Evolutionary conservation across 2,797 vertebrate genomes (phyloP).

Genomic region (Pagetopsis macropterus): DNA sequence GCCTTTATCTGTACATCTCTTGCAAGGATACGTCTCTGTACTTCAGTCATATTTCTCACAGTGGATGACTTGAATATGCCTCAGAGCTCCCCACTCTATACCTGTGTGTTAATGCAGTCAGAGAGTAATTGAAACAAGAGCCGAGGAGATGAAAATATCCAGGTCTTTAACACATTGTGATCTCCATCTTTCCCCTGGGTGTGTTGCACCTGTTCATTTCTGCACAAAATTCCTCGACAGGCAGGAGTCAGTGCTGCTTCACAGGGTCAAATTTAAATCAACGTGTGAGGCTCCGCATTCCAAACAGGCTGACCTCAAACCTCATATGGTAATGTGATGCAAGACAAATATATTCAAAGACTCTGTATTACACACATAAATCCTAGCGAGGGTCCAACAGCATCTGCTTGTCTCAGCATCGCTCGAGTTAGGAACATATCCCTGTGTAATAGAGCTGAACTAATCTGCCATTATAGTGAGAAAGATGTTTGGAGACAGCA

Average conservation of each 20-base stretch:
- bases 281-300: slow-evolving; percentile 42
- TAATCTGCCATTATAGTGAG: slow-evolving; percentile 22
- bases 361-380: slow-evolving; percentile 11
- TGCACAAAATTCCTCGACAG: slow-evolving; percentile 28
- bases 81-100: not conserved
- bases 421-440: not conserved
- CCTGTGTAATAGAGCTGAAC: slow-evolving; percentile 24
- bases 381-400: slow-evolving; percentile 10
- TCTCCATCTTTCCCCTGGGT: slow-evolving; percentile 30
- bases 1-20: slow-evolving; percentile 28
- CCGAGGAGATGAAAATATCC: slow-evolving; percentile 45
- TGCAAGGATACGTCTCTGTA: slow-evolving; percentile 5
- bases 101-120: slow-evolving; percentile 6
- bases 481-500: slow-evolving; percentile 4
- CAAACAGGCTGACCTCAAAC: slow-evolving; percentile 14
- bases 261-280: slow-evolving; percentile 32
- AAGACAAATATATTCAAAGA: slow-evolving; percentile 30
- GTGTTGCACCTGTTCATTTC: slow-evolving; percentile 57
- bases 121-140: slow-evolving; percentile 28
- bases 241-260: slow-evolving; percentile 16
- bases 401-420: slow-evolving; percentile 33
- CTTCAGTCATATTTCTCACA: slow-evolving; percentile 10
- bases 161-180: slow-evolving; percentile 13
- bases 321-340: slow-evolving; percentile 18
- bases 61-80: too few species aligned